Evolutionary conservation across 1,140 invertebrate genomes (phyloP).

Genomic region (Adelges cooleyi): DNA sequence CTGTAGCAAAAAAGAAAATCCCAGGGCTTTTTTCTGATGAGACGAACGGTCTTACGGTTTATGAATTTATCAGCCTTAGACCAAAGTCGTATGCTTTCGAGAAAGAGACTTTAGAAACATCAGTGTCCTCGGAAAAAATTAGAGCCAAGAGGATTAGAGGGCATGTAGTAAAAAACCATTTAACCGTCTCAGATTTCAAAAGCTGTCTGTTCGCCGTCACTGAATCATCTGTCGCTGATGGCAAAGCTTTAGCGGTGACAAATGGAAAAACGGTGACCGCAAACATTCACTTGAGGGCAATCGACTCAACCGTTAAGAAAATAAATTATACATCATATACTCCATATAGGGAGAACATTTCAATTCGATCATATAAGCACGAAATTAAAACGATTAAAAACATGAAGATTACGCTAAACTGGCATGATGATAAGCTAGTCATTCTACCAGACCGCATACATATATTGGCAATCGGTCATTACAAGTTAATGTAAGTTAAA

Average conservation of each 20-base stretch:
- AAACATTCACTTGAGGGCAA: neutral
- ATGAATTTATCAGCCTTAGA: neutral
- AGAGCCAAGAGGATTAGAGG: neutral
- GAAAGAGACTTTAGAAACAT: too few relatives aligned
- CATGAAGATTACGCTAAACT: neutral
- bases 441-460: neutral
- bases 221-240: neutral
- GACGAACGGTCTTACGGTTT: neutral
- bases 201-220: neutral
- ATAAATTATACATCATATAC: neutral
- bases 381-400: neutral
- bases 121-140: neutral
- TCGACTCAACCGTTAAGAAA: neutral
- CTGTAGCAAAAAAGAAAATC: neutral
- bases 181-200: slow-evolving; percentile 39
- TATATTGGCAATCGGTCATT: neutral
- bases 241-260: neutral
- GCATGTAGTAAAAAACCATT: slow-evolving; percentile 38
- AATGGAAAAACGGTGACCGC: neutral
- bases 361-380: neutral
- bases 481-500: too few relatives aligned
- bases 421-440: neutral
- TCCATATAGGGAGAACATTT: neutral
- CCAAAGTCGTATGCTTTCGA: neutral
- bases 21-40: too few relatives aligned